Conservation (phyloP, 30 jellyfish, hydroid and myxozoan species). For the Hydractinia echinata region DNA sequence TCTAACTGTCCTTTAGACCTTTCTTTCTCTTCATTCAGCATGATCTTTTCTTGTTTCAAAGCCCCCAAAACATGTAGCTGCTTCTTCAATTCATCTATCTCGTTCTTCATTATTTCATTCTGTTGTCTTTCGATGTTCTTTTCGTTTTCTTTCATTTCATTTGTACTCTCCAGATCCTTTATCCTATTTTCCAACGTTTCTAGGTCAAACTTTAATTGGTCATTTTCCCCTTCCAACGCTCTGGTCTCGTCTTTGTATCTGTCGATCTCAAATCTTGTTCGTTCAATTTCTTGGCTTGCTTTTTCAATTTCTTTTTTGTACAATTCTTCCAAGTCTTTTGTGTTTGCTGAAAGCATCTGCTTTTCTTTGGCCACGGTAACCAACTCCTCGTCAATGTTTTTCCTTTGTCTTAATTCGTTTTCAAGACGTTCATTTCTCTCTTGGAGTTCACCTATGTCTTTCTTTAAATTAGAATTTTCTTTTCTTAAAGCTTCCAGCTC, state of each 20-base stretch:
- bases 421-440: slow-evolving; percentile 20
- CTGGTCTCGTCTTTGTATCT: slow-evolving; percentile 22
- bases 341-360: not conserved
- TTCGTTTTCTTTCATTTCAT: not conserved
- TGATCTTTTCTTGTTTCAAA: slow-evolving; percentile 8
- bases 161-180: slow-evolving; percentile 21
- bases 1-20: not conserved
- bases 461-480: not conserved
- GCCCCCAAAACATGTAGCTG: not conserved
- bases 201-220: slow-evolving; percentile 12
- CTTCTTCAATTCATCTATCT: slow-evolving; percentile 24
- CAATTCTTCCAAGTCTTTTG: slow-evolving; percentile 6
- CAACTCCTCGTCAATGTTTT: slow-evolving; percentile 1
- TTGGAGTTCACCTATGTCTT: not conserved
- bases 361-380: not conserved
- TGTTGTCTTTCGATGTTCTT: slow-evolving; percentile 22
- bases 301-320: slow-evolving; percentile 29
- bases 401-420: slow-evolving; percentile 9
- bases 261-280: slow-evolving; percentile 9
- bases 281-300: not conserved
- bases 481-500: slow-evolving; percentile 33
- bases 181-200: not conserved
- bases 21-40: slow-evolving; percentile 16
- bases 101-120: slow-evolving; percentile 21
- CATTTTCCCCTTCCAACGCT: slow-evolving; percentile 5